Evolutionary conservation across 35 echinoderm and acorn worm species (phyloP).

Genomic region (Acanthaster planci): DNA sequence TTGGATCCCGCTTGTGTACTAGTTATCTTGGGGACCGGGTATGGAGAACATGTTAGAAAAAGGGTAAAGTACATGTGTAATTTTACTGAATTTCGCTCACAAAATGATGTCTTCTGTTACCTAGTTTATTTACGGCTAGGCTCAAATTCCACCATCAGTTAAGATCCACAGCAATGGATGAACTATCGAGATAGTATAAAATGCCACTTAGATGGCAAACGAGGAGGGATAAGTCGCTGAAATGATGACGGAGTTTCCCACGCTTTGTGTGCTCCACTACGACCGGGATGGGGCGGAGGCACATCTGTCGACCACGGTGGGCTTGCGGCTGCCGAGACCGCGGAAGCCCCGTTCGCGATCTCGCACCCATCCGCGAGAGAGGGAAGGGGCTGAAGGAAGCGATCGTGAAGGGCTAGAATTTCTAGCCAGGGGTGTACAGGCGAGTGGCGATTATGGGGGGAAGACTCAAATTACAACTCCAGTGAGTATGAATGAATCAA

Average conservation of each 20-base stretch:
- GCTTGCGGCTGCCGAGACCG: background rate
- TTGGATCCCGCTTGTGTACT: conserved; percentile 19
- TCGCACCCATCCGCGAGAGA: conserved; percentile 11
- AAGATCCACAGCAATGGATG: background rate
- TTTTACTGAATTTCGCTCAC: background rate
- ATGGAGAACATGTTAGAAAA: background rate
- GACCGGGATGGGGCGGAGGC: conserved; percentile 26
- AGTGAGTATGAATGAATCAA: conserved; percentile 21
- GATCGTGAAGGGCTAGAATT: background rate
- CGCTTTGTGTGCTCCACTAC: conserved; percentile 54
- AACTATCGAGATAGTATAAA: background rate
- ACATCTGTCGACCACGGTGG: conserved; percentile 10
- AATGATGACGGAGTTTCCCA: conserved; percentile 55
- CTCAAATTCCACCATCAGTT: background rate
- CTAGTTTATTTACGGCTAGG: background rate
- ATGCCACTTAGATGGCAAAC: conserved; percentile 41
- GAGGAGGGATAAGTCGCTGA: background rate
- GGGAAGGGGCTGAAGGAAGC: background rate
- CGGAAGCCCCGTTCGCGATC: background rate
- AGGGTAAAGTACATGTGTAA: background rate
- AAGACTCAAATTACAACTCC: conserved; percentile 51
- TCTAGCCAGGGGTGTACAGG: background rate
- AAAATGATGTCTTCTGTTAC: conserved; percentile 5
- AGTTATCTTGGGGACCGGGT: too few relatives aligned
- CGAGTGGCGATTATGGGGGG: background rate